These are phyloP conservation scores for Drosophila varians DNA, from an alignment of 1,140 invertebrate genomes.

Conservation along the genomic window DNA sequence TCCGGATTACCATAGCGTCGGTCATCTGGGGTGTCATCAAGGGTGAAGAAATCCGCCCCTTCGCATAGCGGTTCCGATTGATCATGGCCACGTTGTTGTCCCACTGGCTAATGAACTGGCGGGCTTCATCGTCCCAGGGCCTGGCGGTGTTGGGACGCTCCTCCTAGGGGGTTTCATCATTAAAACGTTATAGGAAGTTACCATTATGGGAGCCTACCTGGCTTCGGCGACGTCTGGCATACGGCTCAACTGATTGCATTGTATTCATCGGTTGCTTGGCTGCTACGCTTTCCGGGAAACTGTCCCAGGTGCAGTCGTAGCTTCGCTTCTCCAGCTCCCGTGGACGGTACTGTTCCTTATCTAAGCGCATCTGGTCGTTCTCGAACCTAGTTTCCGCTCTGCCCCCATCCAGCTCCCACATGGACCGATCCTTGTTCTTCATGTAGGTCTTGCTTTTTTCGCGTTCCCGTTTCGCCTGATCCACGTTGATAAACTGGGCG, in stretches of 20 bases:
- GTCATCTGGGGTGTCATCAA: background rate
- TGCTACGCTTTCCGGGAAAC: constrained; percentile 33
- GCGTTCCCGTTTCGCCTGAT: constrained; percentile 20
- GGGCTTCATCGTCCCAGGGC: constrained; percentile 21
- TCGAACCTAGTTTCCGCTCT: background rate
- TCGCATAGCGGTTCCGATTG: constrained; percentile 11
- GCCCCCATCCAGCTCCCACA: constrained; percentile 51
- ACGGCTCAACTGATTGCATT: background rate
- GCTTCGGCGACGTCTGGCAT: constrained; percentile 1
- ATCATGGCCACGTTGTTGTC: constrained; percentile 14
- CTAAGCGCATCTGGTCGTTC: constrained; percentile 12
- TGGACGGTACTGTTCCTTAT: constrained; percentile 31
- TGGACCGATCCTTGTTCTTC: constrained; percentile 47
- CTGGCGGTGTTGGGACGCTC: constrained; percentile 34
- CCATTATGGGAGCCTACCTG: background rate
- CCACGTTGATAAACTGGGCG: background rate
- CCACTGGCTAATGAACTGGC: constrained; percentile 43
- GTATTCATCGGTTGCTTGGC: background rate
- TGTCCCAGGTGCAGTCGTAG: constrained; percentile 50
- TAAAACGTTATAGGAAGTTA: background rate
- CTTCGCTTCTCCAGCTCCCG: constrained; percentile 17
- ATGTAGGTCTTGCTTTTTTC: constrained; percentile 38
- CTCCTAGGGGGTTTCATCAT: background rate
- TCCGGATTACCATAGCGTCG: background rate
- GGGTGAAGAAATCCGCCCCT: background rate